Percentiles rank a stretch among this genome's conserved stretches.
These are phyloP conservation scores for Oncopeltus fasciatus DNA, from an alignment of 1,140 invertebrate species.

Conservation along the genomic window DNA sequence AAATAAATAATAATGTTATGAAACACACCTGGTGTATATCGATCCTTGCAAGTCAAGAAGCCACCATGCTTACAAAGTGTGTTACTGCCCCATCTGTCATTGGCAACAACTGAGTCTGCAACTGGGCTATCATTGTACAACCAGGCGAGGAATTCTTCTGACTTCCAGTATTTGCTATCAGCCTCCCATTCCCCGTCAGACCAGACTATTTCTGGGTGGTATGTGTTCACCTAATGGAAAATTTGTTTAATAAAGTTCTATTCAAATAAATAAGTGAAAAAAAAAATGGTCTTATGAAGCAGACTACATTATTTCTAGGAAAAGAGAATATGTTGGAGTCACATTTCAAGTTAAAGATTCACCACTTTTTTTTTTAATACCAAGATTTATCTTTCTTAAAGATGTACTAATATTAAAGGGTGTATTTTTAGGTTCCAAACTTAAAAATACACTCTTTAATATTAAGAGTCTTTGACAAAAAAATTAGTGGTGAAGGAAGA, in stretches of 20 bases:
- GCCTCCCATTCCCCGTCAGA: slow-evolving; percentile 86
- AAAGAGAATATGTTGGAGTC: neutral
- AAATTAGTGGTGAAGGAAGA: no score
- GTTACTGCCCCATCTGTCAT: slow-evolving; percentile 54
- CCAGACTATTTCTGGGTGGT: slow-evolving; percentile 83
- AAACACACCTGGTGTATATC: slow-evolving; percentile 65
- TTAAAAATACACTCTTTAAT: no score
- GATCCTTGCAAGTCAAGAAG: slow-evolving; percentile 68
- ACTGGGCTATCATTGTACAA: slow-evolving; percentile 91
- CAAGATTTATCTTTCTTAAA: neutral
- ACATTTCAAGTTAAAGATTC: neutral
- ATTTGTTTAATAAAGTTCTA: no score
- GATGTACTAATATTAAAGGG: neutral
- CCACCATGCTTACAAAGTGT: slow-evolving; percentile 76
- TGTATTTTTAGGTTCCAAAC: no score
- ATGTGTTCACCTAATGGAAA: slow-evolving; percentile 50
- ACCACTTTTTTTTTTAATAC: neutral
- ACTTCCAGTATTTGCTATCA: slow-evolving; percentile 63
- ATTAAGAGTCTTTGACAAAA: no score
- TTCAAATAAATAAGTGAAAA: neutral
- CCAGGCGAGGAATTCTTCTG: slow-evolving; percentile 74
- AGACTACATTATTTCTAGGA: neutral
- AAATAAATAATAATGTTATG: neutral
- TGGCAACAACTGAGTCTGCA: slow-evolving; percentile 70
- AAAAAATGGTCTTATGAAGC: neutral